These are phyloP conservation scores for Spisula solida DNA, from an alignment of 2,888 invertebrate genomes.

Conservation along the genomic window DNA sequence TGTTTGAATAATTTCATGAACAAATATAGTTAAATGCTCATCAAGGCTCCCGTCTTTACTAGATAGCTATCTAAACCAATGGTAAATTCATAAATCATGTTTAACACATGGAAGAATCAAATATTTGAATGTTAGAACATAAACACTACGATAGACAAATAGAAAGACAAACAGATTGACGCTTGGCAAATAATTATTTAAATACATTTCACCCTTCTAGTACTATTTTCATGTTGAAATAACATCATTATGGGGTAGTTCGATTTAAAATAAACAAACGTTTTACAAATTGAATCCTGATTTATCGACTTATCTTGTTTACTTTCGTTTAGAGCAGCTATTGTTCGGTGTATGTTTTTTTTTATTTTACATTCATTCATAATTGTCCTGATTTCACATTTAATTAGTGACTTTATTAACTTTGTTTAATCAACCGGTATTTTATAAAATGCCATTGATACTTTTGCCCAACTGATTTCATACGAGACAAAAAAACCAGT, in stretches of 20 bases:
- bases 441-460: too few relatives aligned
- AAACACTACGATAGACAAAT: conserved; percentile 63
- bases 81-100: conserved; percentile 72
- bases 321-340: conserved; percentile 26
- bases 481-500: too few relatives aligned
- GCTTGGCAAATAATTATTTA: conserved; percentile 65
- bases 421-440: too few relatives aligned
- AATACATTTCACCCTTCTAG: conserved; percentile 43
- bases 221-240: conserved; percentile 46
- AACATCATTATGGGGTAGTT: conserved; percentile 48
- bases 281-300: conserved; percentile 21
- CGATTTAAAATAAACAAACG: conserved; percentile 48
- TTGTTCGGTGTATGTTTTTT: neutral
- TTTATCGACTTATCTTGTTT: conserved; percentile 31
- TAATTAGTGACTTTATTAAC: neutral
- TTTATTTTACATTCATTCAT: conserved; percentile 17
- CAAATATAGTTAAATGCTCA: conserved; percentile 69
- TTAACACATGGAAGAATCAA: conserved; percentile 66
- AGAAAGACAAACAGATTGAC: conserved; percentile 66
- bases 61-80: conserved; percentile 67
- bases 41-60: conserved; percentile 54
- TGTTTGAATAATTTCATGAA: conserved; percentile 67
- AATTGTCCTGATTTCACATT: neutral
- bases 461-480: too few relatives aligned
- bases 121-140: conserved; percentile 65